A percentile compares a stretch with the other conserved stretches of the same genome.
Conservation (phyloP, 1,140 invertebrate species). For the Ceratitis capitata region DNA sequence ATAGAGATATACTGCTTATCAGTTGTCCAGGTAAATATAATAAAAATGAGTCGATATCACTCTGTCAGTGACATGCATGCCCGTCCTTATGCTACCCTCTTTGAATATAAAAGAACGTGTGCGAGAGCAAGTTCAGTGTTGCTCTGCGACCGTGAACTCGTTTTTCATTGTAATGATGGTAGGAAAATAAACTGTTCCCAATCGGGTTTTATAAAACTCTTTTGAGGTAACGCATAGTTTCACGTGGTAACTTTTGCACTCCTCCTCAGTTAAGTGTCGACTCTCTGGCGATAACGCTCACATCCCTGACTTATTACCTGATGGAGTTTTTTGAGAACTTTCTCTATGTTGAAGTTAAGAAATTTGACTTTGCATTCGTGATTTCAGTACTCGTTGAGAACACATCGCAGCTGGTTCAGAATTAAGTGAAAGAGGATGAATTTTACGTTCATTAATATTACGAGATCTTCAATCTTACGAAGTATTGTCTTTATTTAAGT, state of each 20-base stretch:
- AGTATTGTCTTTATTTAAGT: too few species aligned
- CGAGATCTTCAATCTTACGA: too few species aligned
- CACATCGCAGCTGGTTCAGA: not conserved
- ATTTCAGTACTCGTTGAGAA: not conserved
- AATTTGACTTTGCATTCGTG: not conserved
- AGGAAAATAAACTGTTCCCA: conserved; percentile 14
- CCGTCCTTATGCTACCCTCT: not conserved
- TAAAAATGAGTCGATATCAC: not conserved
- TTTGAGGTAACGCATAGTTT: not conserved
- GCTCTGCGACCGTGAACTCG: not conserved
- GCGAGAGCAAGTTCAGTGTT: not conserved
- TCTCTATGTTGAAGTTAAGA: not conserved
- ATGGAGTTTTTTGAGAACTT: not conserved
- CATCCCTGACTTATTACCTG: not conserved
- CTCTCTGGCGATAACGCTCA: not conserved
- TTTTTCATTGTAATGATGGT: not conserved
- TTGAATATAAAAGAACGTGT: not conserved
- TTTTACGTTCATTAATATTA: too few species aligned
- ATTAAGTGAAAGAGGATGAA: too few species aligned
- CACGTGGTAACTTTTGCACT: not conserved
- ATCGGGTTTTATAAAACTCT: not conserved
- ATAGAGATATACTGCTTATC: not conserved
- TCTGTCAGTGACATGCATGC: not conserved
- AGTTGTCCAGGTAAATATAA: conserved; percentile 3
- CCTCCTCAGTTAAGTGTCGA: not conserved